Conservation (phyloP, 2,888 invertebrate genomes). For the Liposcelis brunnea region DNA sequence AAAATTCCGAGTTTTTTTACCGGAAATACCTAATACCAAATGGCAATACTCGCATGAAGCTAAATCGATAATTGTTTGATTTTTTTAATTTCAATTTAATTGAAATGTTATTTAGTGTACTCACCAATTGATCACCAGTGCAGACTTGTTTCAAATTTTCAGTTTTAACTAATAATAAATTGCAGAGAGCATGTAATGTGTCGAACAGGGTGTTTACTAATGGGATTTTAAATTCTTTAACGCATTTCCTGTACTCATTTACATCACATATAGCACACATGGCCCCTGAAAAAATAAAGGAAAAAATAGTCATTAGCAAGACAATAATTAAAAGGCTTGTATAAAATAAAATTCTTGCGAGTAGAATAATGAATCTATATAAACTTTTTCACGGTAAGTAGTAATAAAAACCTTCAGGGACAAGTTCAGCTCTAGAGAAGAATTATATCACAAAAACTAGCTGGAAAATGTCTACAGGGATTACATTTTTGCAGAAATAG, state of each 20-base stretch:
- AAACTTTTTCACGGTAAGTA: too few species aligned
- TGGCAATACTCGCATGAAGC: background rate
- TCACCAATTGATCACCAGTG: constrained; percentile 82
- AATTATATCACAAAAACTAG: too few species aligned
- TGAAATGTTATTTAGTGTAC: constrained; percentile 20
- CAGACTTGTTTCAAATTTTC: constrained; percentile 93
- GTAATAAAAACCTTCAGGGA: too few species aligned
- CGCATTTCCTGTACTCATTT: constrained; percentile 86
- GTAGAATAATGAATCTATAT: background rate
- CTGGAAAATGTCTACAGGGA: too few species aligned
- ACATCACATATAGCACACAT: constrained; percentile 98
- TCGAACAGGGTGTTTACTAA: constrained; percentile 82
- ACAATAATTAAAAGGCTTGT: constrained; percentile 1
- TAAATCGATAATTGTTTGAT: background rate
- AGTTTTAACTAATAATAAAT: constrained; percentile 83
- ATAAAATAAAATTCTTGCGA: constrained; percentile 8
- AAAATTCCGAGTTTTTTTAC: too few species aligned
- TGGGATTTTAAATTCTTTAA: constrained; percentile 57
- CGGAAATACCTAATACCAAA: too few species aligned
- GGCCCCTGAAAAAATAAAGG: constrained; percentile 57
- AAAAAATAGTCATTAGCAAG: constrained; percentile 11
- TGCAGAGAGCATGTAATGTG: constrained; percentile 87
- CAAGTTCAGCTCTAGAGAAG: too few species aligned
- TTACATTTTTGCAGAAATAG: too few species aligned
- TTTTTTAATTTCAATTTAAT: constrained; percentile 3